phyloP scores from a whole-genome alignment of 2,113 vertebrate genomes.

The Balaenoptera acutorostrata region DNA sequence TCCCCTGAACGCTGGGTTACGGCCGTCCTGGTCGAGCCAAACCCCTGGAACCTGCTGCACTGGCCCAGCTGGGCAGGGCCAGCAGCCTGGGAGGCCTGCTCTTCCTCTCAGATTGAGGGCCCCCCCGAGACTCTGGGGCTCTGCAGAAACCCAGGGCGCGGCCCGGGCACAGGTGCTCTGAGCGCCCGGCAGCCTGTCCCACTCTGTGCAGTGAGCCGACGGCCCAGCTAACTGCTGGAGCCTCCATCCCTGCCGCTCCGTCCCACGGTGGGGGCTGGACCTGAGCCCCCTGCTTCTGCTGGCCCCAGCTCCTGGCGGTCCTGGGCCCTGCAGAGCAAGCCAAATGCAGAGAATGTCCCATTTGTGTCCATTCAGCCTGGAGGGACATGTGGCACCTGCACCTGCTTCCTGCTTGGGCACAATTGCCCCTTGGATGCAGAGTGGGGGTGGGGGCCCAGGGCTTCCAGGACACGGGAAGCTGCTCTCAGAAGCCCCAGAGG shows the following conservation, averaged over 20 bases:
- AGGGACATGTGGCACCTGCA: background rate
- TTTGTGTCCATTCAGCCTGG: constrained; percentile 18
- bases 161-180: background rate
- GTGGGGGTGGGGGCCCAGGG: rapidly evolving
- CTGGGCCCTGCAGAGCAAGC: background rate
- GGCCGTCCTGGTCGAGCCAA: background rate
- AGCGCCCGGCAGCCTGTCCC: background rate
- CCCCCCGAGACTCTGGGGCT: rapidly evolving
- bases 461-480: background rate
- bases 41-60: no score
- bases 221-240: background rate
- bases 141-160: background rate
- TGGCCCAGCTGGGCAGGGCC: background rate
- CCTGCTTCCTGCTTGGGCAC: constrained; percentile 28
- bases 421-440: background rate
- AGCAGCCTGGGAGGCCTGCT: no score
- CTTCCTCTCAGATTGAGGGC: background rate
- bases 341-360: constrained; percentile 27
- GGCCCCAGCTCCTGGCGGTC: background rate
- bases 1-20: no score
- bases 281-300: background rate
- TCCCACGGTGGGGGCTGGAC: no score
- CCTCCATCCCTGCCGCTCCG: background rate
- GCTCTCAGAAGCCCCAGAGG: background rate
- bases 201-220: rapidly evolving